These are phyloP conservation scores for Sminthurides aquaticus DNA, from an alignment of 2,888 invertebrate species.

Conservation along the genomic window DNA sequence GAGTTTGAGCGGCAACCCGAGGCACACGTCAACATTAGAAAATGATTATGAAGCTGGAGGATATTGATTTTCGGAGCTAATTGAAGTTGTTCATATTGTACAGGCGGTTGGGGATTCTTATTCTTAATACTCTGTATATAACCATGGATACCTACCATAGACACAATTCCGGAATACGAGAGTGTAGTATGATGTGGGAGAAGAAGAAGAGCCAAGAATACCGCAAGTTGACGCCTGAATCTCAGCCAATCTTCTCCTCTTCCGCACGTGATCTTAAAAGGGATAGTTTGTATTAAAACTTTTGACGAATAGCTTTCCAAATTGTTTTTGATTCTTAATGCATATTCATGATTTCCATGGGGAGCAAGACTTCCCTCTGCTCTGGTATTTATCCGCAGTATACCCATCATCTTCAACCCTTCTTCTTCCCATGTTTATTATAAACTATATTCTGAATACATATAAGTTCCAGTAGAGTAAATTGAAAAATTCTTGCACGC, in stretches of 20 bases:
- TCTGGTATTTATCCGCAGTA: slow-evolving; percentile 12
- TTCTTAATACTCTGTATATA: too few species aligned
- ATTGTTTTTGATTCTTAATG: slow-evolving; percentile 25
- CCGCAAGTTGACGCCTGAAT: background rate
- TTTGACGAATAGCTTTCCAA: slow-evolving; percentile 29
- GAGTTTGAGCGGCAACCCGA: too few species aligned
- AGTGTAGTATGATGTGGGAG: too few species aligned
- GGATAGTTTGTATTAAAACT: background rate
- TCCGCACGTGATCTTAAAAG: background rate
- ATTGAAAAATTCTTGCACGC: background rate
- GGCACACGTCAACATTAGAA: too few species aligned
- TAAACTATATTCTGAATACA: background rate
- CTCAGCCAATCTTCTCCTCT: background rate
- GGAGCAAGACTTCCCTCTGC: slow-evolving; percentile 23
- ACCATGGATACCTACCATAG: too few species aligned
- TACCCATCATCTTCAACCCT: background rate
- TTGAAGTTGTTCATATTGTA: too few species aligned
- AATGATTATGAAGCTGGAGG: too few species aligned
- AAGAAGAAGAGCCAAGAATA: background rate
- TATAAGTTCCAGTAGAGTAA: background rate
- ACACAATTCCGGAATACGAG: too few species aligned
- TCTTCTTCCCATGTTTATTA: background rate
- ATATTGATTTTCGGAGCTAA: too few species aligned
- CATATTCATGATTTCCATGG: slow-evolving; percentile 43
- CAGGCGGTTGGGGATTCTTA: too few species aligned